Evolutionary conservation across 1,140 invertebrate species (phyloP).

Genomic region (Rhopalosiphum padi): DNA sequence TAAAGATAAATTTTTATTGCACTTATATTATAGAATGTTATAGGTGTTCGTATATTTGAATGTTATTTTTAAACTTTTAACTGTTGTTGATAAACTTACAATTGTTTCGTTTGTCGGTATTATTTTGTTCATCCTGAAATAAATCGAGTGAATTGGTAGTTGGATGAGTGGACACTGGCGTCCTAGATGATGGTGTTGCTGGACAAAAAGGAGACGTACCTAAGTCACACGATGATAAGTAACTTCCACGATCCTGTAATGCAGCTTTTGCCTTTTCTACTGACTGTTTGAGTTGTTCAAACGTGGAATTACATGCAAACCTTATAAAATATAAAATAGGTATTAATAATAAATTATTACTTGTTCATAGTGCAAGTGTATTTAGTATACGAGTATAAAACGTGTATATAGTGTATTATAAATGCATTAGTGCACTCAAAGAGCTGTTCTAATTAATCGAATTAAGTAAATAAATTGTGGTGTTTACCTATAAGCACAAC

Average conservation of each 20-base stretch:
- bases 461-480: background rate
- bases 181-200: conserved; percentile 40
- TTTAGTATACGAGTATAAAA: no score
- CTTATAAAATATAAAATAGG: background rate
- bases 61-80: background rate
- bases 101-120: conserved; percentile 47
- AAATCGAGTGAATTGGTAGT: conserved; percentile 57
- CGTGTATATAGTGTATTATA: no score
- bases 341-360: background rate
- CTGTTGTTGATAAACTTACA: background rate
- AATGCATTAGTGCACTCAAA: no score
- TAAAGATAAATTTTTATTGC: background rate
- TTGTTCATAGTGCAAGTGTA: no score
- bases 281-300: conserved; percentile 86
- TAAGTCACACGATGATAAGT: conserved; percentile 62
- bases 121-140: conserved; percentile 55
- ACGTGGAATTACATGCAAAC: conserved; percentile 75
- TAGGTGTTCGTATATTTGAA: background rate
- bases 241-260: conserved; percentile 66
- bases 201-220: conserved; percentile 55
- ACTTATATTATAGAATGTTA: no score
- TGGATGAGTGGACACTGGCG: conserved; percentile 36
- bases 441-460: background rate
- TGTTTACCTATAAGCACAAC: conserved; percentile 58
- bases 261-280: conserved; percentile 88